Evolutionary conservation across 1,140 invertebrate genomes (phyloP).

Genomic region (Apis laboriosa): DNA sequence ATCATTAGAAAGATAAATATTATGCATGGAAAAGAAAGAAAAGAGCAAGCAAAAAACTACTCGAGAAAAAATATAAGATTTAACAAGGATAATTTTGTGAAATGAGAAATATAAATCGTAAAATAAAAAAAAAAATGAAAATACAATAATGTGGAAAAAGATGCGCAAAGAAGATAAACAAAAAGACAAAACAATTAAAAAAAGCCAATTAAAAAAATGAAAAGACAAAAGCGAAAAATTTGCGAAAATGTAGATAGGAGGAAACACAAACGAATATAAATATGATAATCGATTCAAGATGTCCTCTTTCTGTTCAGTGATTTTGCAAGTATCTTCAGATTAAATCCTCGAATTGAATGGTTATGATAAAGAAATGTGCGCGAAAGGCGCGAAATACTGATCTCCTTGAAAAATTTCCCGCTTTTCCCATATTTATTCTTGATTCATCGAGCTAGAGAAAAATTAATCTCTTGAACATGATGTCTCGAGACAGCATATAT

Average conservation of each 20-base stretch:
- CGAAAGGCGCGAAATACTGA: not conserved
- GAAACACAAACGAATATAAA: not conserved
- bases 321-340: constrained; percentile 2
- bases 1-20: not conserved
- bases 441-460: not conserved
- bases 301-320: constrained; percentile 3
- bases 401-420: constrained; percentile 26
- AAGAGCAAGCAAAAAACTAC: not conserved
- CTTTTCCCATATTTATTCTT: constrained; percentile 23
- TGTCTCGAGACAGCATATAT: constrained; percentile 35
- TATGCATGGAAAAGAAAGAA: not conserved
- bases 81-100: not conserved
- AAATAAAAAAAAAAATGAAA: not conserved
- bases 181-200: not conserved
- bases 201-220: not conserved
- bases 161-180: not conserved
- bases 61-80: not conserved
- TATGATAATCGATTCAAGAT: not conserved
- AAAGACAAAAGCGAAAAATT: not conserved
- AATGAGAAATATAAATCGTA: constrained; percentile 1
- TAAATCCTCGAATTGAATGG: constrained; percentile 49
- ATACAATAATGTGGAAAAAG: not conserved
- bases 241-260: not conserved
- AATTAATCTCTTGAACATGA: constrained; percentile 38
- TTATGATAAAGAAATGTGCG: not conserved